Base-by-base conservation (phyloP, 2,888 invertebrate genomes). In the Pinctada fucata region DNA sequence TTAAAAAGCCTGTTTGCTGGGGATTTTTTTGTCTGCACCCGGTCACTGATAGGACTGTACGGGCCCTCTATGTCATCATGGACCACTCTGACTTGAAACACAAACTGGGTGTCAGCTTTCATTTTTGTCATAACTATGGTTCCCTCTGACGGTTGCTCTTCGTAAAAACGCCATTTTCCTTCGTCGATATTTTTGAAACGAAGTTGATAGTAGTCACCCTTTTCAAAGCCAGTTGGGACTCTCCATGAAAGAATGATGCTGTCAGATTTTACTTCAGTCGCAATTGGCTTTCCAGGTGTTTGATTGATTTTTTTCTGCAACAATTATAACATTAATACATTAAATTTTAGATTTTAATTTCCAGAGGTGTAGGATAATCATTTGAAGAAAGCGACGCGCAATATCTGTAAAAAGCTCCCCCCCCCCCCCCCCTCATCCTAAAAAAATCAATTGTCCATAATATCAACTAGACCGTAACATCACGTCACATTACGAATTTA, bases 41-140 rank as follows among this genome's bases (percentile, higher is more conserved):
- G 31, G 31, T 77, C 74, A 71, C 77, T 77, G 47, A 52, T 50
- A 2, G 4, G 50, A 70, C 73, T 71, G 16, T 74, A 80, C 1
- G 67, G 71, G 1, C 74, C 76, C 49, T 77, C 77, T 0, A 13
- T 45, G 0, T 63, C 50, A 16, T 76, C 66, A 13, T 77, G 47
- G 6, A 72, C 52, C 2, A 76, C 66, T 49, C 77, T 52, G 0
- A 80, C 80, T 67, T 76, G 73, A 31, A 77, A 80, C 48, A 75
- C 58, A 10, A 70, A 80, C 0, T 64, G 10, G 4, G 74, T 76
- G 8, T 80, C 52, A 1, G 74, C 51, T 50, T 77, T 80, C 51
- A 68, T 6, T 51, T 16, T 31, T 2, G 70, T 16, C 0, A 70
- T 67, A 2, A 16, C 50, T 13, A 70, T 50, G 31, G n/a, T 13